Evolutionary conservation across 1,140 invertebrate genomes (phyloP), one percentile per base, ranked within the genome.

Genomic region (Drosophila sturtevanti): DNA sequence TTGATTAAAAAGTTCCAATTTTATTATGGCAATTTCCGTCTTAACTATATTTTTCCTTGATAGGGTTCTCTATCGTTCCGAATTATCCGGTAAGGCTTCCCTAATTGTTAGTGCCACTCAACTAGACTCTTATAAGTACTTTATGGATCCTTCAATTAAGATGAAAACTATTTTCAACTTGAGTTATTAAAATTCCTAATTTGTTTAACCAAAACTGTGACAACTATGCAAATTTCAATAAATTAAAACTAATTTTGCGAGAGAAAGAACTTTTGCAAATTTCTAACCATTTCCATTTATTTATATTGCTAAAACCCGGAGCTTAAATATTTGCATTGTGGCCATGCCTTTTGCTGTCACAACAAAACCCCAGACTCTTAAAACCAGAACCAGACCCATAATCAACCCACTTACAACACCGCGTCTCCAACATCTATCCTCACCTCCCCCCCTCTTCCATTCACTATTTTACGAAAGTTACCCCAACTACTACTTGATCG

Each of bases 381-480:
- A 48, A 11, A 48, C 41, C 41, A 48, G 16, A 48, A 48, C 16
- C 41, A 48, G 16, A 48, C 41, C 35, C 51, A 75, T 68, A 68
- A 75, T 75, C 58, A 41, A 68, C 38, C 72, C 72, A 75, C 72
- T 75, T 75, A 75, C 24, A 38, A 7, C 0, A 31, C 52, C 11
- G 51, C 51, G 41, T 18, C 41, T 1, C 4, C 16, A 18, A 6
- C 14, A n/a, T n/a, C n/a, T n/a, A n/a, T n/a, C n/a, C n/a, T n/a
- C 21, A n/a, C 48, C 2, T 12, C n/a, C 24, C 4, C 10, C 9
- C 18, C 41, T 9, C 1, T 3, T 1, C 14, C 9, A 59, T 44
- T 16, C 35, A 34, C 21, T 27, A 55, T 52, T 64, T 34, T 60
- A 11, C 14, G 51, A 56, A 55, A 37, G 12, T 34, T 18, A 34